Evolutionary conservation across 2,888 invertebrate genomes (phyloP), one percentile per base, ranked within the genome.

Genomic region (Seira ritae): DNA sequence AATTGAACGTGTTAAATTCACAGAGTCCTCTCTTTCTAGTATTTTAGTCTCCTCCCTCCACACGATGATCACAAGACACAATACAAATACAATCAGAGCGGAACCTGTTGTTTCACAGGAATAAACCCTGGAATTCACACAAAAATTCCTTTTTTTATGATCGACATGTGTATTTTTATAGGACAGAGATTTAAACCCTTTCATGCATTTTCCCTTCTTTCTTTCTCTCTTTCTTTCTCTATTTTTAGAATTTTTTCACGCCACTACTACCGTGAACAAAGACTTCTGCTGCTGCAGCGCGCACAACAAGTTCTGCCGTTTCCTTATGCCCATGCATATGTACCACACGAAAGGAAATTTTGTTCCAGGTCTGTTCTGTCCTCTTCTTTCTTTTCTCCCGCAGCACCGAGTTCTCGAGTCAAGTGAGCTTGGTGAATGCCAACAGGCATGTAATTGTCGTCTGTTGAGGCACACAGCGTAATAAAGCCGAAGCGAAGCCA

Each of bases 351-450:
- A 31, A 50, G 15, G 15, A 12, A 50, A 50, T 8, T 8, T 50
- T 50, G 8, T 31, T 31, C 8, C 31, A n/a, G 50, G 50, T 12
- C 50, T 15, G 12, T 50, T 50, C 42, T 42, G 4, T 42, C 42
- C 42, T n/a, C 50, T 50, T 50, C 12, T 50, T n/a, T 50, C 50
- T 15, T 50, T 42, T 12, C 50, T 50, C 50, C 15, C 20, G 65
- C 12, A 46, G 0, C 22, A 55, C 19, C 12, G 23, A 67, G n/a
- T n/a, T 19, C 65, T 20, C 20, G 70, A 84, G 76, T 71, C 71
- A 84, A 84, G 84, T 84, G 84, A 84, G 72, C 80, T 84, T 79
- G 72, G 67, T 79, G 80, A 84, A 84, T 84, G 84, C 84, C 84
- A 84, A 84, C 84, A 84, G 84, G 84, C 84, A 84, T 84, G 42